phyloP scores from a whole-genome alignment of 2,888 invertebrate species.

The Siphonodentalium dalli region DNA sequence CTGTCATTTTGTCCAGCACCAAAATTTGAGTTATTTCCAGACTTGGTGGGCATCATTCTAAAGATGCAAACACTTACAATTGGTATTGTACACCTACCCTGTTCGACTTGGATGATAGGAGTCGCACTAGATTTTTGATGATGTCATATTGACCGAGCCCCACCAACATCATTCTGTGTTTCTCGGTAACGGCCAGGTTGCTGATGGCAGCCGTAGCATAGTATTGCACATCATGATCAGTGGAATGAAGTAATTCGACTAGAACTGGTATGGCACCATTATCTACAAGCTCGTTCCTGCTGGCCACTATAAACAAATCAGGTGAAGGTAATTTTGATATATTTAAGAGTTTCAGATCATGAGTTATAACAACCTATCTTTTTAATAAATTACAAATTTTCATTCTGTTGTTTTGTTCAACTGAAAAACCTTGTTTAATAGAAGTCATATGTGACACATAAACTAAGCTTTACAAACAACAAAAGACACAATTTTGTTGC shows the following conservation, averaged over 20 bases:
- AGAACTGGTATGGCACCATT: constrained; percentile 50
- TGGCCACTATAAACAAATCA: constrained; percentile 37
- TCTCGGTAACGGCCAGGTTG: constrained; percentile 53
- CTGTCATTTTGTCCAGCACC: too few relatives aligned
- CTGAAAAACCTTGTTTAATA: too few relatives aligned
- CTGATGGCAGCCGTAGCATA: constrained; percentile 55
- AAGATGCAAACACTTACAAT: too few relatives aligned
- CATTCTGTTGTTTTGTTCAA: too few relatives aligned
- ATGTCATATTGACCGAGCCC: constrained; percentile 54
- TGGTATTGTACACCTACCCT: constrained; percentile 32
- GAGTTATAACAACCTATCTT: not conserved
- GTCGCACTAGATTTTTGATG: constrained; percentile 38
- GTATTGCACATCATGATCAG: constrained; percentile 50
- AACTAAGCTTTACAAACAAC: too few relatives aligned
- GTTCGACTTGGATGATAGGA: constrained; percentile 32
- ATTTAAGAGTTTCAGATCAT: not conserved
- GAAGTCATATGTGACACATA: too few relatives aligned
- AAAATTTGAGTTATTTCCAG: too few relatives aligned
- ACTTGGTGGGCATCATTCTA: too few relatives aligned
- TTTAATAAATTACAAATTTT: too few relatives aligned
- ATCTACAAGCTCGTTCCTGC: constrained; percentile 46
- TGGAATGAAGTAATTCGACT: constrained; percentile 40
- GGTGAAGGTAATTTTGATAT: not conserved
- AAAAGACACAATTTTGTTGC: too few relatives aligned
- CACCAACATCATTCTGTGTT: constrained; percentile 53